Evolutionary conservation across 2,797 vertebrate species (phyloP), one percentile per base, ranked within the genome.

Genomic region (Tangara arthus): DNA sequence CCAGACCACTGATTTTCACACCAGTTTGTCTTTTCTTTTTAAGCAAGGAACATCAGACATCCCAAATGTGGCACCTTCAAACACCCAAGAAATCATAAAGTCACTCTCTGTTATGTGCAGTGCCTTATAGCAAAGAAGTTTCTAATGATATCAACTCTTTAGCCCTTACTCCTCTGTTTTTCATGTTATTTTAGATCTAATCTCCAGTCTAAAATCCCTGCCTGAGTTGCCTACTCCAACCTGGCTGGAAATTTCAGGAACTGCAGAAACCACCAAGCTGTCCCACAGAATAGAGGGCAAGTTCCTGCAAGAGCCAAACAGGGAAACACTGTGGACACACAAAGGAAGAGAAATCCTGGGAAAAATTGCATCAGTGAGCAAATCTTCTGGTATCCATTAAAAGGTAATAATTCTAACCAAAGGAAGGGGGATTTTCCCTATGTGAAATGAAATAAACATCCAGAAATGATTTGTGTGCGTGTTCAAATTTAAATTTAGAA

Each of bases 341-440:
- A 73, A 83, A 61, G 71, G n/a, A 83, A 69, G 42, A 87, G 79
- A 90, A 92, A 91, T 49, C 79, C 92, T 96, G 91, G 91, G 86
- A 89, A 92, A 81, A 87, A 78, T 70, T 61, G 59, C 21, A 28
- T 78, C 69, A 83, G 34, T 0, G 14, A 92, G 19, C 14, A 65
- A 77, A 81, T 89, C 86, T 95, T 92, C 92, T 96, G 94, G 89
- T 93, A 89, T 78, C 79, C 79, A 94, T 96, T 95, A 95, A 82
- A 91, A 96, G 84, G 69, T 72, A 92, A 89, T 93, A 92, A 85
- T 82, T 92, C 61, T 50, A 77, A 82, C 27, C 49, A 82, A 93
- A 82, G 68, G 68, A 89, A 78, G 65, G 75, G 73, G 81, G 71
- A 44, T 89, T 93, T 89, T 82, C 87, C 76, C 1, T 0, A 75